Conservation (phyloP, 2,888 invertebrate genomes). For the Orchesella flavescens region DNA sequence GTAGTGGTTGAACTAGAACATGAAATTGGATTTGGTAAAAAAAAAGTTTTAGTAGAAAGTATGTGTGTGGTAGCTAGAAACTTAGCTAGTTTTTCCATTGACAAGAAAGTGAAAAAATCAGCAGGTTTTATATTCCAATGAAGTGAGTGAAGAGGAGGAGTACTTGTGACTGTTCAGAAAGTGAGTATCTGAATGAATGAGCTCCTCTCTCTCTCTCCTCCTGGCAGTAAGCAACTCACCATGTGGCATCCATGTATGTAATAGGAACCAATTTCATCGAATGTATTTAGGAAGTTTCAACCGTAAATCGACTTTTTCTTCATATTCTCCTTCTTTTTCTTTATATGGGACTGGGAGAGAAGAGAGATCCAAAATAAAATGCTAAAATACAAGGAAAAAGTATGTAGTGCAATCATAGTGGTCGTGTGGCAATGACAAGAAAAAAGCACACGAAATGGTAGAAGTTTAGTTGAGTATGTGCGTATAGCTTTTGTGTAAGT, state of each 20-base stretch:
- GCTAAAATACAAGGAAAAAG: neutral
- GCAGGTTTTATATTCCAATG: conserved; percentile 3
- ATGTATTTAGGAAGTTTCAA: conserved; percentile 50
- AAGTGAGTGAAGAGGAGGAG: conserved; percentile 16
- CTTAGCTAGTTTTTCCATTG: neutral
- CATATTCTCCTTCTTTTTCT: neutral
- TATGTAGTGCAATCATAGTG: neutral
- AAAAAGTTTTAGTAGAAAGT: conserved; percentile 11
- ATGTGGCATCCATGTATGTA: conserved; percentile 43
- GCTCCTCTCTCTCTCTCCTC: no score
- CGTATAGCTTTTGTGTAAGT: conserved; percentile 10
- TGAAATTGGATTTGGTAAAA: conserved; percentile 58
- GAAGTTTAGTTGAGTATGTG: conserved; percentile 23
- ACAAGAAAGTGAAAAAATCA: conserved; percentile 1
- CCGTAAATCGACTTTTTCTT: conserved; percentile 41
- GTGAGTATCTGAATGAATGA: conserved; percentile 8
- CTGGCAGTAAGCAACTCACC: conserved; percentile 13
- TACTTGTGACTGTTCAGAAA: neutral
- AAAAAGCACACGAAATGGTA: conserved; percentile 16
- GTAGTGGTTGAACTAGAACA: conserved; percentile 52
- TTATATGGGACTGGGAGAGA: neutral
- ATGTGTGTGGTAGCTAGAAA: neutral
- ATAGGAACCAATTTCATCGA: conserved; percentile 49
- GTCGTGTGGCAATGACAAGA: neutral
- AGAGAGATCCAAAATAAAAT: neutral